Conservation (phyloP, 2,888 invertebrate genomes). For the Hecatera dysodea region DNA sequence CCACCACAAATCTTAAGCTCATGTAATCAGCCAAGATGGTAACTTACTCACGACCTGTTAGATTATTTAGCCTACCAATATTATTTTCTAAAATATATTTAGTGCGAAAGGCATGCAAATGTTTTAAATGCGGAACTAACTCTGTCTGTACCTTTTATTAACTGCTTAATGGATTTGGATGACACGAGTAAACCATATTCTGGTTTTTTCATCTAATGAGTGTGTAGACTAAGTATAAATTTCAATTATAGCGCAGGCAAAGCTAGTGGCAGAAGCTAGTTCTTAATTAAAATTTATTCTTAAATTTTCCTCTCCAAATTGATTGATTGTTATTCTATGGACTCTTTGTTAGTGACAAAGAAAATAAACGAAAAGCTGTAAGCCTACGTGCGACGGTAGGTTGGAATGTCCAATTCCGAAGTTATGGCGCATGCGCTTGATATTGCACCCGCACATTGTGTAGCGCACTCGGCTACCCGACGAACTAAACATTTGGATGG, state of each 20-base stretch:
- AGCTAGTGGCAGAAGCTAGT: no score
- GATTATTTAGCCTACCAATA: neutral
- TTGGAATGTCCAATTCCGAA: conserved; percentile 18
- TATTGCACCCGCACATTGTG: neutral
- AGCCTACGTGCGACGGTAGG: no score
- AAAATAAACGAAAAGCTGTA: conserved; percentile 1
- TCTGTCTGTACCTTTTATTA: no score
- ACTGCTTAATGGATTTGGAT: no score
- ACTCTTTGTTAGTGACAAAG: neutral
- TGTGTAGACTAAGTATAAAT: no score
- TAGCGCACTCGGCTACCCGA: neutral
- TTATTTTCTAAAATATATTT: neutral
- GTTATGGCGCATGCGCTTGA: neutral
- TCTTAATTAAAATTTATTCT: neutral
- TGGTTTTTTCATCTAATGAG: no score
- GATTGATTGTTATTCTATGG: neutral
- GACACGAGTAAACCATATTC: no score
- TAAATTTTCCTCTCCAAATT: neutral
- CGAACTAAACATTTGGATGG: neutral
- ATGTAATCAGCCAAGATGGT: conserved; percentile 7
- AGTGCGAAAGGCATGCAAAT: neutral
- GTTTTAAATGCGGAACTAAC: no score
- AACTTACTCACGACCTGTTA: neutral
- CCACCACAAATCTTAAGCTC: conserved; percentile 20
- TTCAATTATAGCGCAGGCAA: no score